Evolutionary conservation across 1,140 invertebrate species (phyloP).

Genomic region (Drosophila obscura): DNA sequence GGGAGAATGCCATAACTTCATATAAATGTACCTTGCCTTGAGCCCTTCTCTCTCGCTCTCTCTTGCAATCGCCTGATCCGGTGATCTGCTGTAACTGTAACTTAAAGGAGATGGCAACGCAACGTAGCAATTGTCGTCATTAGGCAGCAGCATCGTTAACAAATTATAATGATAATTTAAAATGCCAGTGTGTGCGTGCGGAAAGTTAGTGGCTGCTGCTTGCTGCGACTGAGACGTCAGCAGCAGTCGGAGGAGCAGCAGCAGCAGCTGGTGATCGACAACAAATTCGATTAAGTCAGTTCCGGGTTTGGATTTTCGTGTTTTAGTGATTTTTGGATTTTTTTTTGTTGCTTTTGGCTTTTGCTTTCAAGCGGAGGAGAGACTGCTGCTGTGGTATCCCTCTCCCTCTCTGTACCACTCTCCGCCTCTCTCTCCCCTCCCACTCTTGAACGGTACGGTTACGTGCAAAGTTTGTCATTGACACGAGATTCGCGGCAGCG

Average conservation of each 20-base stretch:
- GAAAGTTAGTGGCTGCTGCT: constrained; percentile 45
- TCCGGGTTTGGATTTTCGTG: constrained; percentile 77
- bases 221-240: constrained; percentile 17
- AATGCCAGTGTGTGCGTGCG: constrained; percentile 43
- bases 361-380: too few species aligned
- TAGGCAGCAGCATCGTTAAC: constrained; percentile 57
- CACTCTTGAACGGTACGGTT: constrained; percentile 15
- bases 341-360: constrained; percentile 25
- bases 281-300: constrained; percentile 80
- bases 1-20: constrained; percentile 3
- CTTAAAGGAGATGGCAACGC: too few species aligned
- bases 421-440: too few species aligned
- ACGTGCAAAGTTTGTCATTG: constrained; percentile 45
- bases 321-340: constrained; percentile 53
- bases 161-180: constrained; percentile 31
- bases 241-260: constrained; percentile 26
- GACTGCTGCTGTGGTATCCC: constrained; percentile 9
- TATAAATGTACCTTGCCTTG: too few species aligned
- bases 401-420: too few species aligned
- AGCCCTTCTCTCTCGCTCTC: constrained; percentile 1
- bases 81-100: too few species aligned
- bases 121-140: constrained; percentile 40
- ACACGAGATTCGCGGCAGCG: constrained; percentile 14
- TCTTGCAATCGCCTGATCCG: constrained; percentile 43
- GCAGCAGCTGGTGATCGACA: constrained; percentile 67